Percentiles rank a stretch among this genome's conserved stretches.
Evolutionary conservation across 2,888 invertebrate species (phyloP).

Genomic region (Dione vanillae): DNA sequence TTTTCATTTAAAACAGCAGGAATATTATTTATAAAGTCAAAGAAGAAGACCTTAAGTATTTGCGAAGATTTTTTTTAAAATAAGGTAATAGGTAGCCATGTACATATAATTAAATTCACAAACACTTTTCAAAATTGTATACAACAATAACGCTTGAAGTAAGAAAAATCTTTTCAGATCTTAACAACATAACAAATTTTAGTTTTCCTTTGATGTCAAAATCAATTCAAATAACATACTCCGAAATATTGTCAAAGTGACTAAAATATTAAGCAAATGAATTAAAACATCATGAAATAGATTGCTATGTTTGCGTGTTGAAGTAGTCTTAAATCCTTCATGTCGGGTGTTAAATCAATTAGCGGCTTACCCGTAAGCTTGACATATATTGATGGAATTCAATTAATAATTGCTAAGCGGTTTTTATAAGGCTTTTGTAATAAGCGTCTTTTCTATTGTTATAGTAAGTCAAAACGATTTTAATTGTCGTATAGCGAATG

Average conservation of each 20-base stretch:
- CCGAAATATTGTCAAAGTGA: background rate
- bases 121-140: no score
- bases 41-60: background rate
- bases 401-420: slow-evolving; percentile 13
- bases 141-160: no score
- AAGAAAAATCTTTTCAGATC: no score
- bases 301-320: slow-evolving; percentile 11
- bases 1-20: slow-evolving; percentile 5
- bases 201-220: no score
- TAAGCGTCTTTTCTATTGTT: background rate
- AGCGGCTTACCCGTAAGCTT: slow-evolving; percentile 21
- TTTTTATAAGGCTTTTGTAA: slow-evolving; percentile 9
- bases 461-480: background rate
- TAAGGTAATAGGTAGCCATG: no score
- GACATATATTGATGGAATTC: slow-evolving; percentile 24
- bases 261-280: background rate
- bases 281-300: background rate
- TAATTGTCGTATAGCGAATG: no score
- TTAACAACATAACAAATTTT: no score
- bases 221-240: no score
- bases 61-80: background rate
- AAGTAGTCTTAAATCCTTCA: slow-evolving; percentile 25
- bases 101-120: no score
- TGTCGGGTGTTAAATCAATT: slow-evolving; percentile 23
- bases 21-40: slow-evolving; percentile 8